These are phyloP conservation scores for Plodia interpunctella DNA, from an alignment of 1,140 invertebrate genomes.

Conservation along the genomic window DNA sequence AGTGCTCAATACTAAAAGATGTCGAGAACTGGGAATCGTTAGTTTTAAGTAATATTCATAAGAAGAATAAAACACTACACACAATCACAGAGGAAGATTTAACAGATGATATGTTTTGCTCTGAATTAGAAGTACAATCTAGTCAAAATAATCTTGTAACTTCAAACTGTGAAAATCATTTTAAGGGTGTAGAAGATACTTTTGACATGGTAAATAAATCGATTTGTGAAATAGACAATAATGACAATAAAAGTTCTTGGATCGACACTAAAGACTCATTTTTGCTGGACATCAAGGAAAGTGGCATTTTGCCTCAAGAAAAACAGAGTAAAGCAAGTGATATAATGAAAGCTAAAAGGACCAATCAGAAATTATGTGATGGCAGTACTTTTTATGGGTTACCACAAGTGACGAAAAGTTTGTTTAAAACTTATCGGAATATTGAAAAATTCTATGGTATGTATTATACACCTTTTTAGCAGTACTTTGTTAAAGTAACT, in stretches of 20 bases:
- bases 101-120: conserved; percentile 45
- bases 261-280: conserved; percentile 64
- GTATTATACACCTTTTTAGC: conserved; percentile 13
- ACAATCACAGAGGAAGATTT: conserved; percentile 30
- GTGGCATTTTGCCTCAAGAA: conserved; percentile 30
- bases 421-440: conserved; percentile 63
- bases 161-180: conserved; percentile 31
- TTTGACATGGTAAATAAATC: conserved; percentile 57
- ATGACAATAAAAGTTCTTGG: conserved; percentile 28
- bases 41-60: conserved; percentile 25
- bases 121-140: conserved; percentile 32
- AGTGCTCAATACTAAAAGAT: conserved; percentile 31
- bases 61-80: conserved; percentile 15
- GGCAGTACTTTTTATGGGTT: conserved; percentile 55
- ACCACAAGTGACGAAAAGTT: conserved; percentile 45
- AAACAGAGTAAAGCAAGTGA: conserved; percentile 13
- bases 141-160: conserved; percentile 17
- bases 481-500: too few species aligned
- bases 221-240: conserved; percentile 35
- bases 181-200: conserved; percentile 43
- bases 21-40: conserved; percentile 43
- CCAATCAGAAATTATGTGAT: conserved; percentile 12
- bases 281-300: conserved; percentile 52
- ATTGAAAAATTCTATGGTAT: conserved; percentile 70
- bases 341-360: neutral